These are phyloP conservation scores for Tolypeutes matacus DNA, from an alignment of 2,797 vertebrate species.

Conservation along the genomic window DNA sequence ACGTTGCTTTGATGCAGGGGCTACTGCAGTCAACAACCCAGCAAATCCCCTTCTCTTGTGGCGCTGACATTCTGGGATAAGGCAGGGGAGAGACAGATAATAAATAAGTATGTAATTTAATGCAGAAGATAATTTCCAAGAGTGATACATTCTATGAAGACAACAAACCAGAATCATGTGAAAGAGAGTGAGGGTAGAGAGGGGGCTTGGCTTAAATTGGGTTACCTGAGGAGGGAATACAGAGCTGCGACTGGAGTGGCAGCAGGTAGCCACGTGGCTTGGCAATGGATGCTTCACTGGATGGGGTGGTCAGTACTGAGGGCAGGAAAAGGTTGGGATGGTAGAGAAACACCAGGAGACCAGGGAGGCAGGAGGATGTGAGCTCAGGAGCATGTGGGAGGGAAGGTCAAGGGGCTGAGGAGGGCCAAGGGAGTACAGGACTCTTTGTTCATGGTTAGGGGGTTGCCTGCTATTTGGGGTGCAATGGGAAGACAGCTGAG, in stretches of 20 bases:
- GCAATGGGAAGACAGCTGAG: not conserved
- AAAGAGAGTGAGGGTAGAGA: not conserved
- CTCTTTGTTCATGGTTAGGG: not conserved
- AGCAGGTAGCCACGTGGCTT: not conserved
- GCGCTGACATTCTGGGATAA: not conserved
- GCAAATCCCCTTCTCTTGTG: not conserved
- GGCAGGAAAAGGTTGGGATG: not conserved
- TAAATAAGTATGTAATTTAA: not conserved
- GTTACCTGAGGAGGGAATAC: not conserved
- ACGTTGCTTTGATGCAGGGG: not conserved
- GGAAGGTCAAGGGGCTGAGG: not conserved
- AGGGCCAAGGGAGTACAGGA: too few relatives aligned
- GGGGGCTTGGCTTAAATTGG: not conserved
- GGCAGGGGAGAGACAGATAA: not conserved
- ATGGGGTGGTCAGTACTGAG: rapidly evolving
- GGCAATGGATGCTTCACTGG: not conserved
- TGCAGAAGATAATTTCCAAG: not conserved
- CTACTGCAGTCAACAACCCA: not conserved
- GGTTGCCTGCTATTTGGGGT: not conserved
- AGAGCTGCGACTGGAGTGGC: not conserved
- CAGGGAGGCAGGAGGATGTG: not conserved
- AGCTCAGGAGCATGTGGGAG: not conserved
- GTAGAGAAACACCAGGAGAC: not conserved
- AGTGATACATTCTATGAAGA: not conserved
- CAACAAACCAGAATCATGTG: not conserved